Evolutionary conservation across 2,888 invertebrate species (phyloP), one percentile per base, ranked within the genome.

Genomic region (Dendrolimus houi): DNA sequence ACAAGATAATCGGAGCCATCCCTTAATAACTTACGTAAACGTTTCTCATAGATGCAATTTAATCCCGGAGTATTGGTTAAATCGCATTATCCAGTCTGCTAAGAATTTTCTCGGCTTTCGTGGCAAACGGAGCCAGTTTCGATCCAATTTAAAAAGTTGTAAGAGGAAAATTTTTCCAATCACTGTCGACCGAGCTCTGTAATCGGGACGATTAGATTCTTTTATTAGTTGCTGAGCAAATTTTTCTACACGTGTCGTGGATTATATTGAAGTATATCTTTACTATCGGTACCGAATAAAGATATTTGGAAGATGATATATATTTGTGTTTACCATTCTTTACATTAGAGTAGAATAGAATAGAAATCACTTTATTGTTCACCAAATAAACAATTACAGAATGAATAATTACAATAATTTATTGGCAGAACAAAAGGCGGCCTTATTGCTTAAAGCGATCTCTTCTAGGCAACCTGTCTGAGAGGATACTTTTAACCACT

Each of bases 81-180:
- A 86, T 86, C 82, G 84, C 74, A 81, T 84, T 85, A 87, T 83
- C 85, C 74, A 81, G 75, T 80, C 65, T 66, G 72, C 66, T 75
- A 71, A 65, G 65, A 71, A 69, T 69, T 72, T 71, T 68, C 70
- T 69, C 65, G 67, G 78, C 79, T 80, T 82, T 82, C 75, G 79
- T 71, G 70, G 72, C 80, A 81, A 85, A 83, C 84, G 77, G 79
- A 81, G 79, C 83, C 72, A 74, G 69, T 72, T 66, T 79, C 71
- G 76, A 89, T 87, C 88, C 89, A 89, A 89, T 89, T 89, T 87
- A 85, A 85, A 87, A 89, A 87, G 82, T 86, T 69, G 73, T 77
- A 55, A 72, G 72, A 79, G 81, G 78, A 79, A 83, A 85, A 83
- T 82, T 85, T 87, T 85, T 84, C 87, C 87, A 87, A 89, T 89